phyloP scores from a whole-genome alignment of 1,140 invertebrate species.

The Drosophila varians region DNA sequence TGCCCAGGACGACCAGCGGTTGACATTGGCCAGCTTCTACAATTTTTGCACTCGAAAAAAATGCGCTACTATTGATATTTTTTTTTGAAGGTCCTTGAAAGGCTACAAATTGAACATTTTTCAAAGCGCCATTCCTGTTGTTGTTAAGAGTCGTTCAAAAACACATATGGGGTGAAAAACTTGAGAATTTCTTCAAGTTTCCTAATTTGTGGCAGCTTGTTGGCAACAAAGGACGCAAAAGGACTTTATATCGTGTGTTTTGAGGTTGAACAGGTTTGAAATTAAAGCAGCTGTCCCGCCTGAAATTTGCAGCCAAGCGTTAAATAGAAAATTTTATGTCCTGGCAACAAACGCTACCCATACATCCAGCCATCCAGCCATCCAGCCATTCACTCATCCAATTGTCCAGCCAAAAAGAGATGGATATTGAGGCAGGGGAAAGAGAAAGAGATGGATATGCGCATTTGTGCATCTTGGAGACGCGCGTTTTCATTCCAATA shows the following conservation, averaged over 20 bases:
- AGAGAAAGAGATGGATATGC: not conserved
- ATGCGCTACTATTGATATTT: too few relatives aligned
- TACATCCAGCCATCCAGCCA: too few relatives aligned
- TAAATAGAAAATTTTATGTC: slow-evolving; percentile 78
- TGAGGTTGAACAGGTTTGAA: slow-evolving; percentile 65
- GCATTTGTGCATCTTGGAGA: slow-evolving; percentile 5
- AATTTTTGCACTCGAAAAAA: not conserved
- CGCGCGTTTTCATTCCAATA: slow-evolving; percentile 63
- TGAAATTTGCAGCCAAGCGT: slow-evolving; percentile 57
- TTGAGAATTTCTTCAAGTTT: not conserved
- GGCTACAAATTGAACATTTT: too few relatives aligned
- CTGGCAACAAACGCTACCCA: slow-evolving; percentile 60
- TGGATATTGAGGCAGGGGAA: not conserved
- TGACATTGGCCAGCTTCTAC: slow-evolving; percentile 29
- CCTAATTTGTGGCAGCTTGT: slow-evolving; percentile 6
- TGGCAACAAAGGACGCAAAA: slow-evolving; percentile 44
- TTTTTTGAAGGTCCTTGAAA: too few relatives aligned
- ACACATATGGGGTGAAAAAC: too few relatives aligned
- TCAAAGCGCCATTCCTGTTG: too few relatives aligned
- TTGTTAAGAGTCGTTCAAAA: too few relatives aligned
- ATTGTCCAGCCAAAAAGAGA: slow-evolving; percentile 27
- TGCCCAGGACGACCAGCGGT: slow-evolving; percentile 56
- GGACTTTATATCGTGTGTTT: slow-evolving; percentile 43
- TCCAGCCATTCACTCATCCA: too few relatives aligned
- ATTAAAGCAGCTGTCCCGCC: slow-evolving; percentile 47